phyloP scores from a whole-genome alignment of 2,888 invertebrate genomes.

The Acronicta aceris region DNA sequence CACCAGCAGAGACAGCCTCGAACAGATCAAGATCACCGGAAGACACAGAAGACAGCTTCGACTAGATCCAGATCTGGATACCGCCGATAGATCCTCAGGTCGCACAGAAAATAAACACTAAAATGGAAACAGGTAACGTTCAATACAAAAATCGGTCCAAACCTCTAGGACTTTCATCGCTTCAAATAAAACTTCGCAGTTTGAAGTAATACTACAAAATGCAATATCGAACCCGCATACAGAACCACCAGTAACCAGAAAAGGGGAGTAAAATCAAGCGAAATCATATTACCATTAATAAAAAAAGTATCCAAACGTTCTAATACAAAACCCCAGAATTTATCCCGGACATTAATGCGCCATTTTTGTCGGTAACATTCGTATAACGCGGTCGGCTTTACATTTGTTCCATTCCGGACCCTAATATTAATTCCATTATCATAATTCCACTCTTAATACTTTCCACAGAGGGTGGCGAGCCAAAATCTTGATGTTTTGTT shows the following conservation, averaged over 20 bases:
- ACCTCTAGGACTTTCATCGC: too few relatives aligned
- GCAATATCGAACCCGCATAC: constrained; percentile 9
- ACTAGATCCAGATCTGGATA: too few relatives aligned
- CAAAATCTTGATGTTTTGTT: constrained; percentile 60
- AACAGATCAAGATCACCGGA: too few relatives aligned
- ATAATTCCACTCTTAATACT: constrained; percentile 68
- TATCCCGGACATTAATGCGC: constrained; percentile 49
- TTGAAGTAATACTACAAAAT: neutral
- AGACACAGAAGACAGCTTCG: too few relatives aligned
- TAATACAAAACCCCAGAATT: constrained; percentile 46
- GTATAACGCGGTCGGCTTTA: constrained; percentile 47
- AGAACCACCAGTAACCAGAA: constrained; percentile 5
- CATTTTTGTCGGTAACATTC: constrained; percentile 54
- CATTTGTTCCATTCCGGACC: constrained; percentile 55
- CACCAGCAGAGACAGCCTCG: too few relatives aligned
- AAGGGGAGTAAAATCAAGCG: constrained; percentile 33
- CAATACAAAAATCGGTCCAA: too few relatives aligned
- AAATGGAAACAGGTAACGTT: too few relatives aligned
- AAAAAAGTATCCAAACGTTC: constrained; percentile 43
- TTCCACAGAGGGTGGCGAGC: constrained; percentile 58
- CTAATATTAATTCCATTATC: constrained; percentile 70
- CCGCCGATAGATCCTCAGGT: too few relatives aligned
- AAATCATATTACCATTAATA: constrained; percentile 52
- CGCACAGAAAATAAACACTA: too few relatives aligned
- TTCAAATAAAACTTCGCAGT: too few relatives aligned